Evolutionary conservation across 2,113 vertebrate genomes (phyloP).

Genomic region (Sinocyclocheilus maitianheensis): DNA sequence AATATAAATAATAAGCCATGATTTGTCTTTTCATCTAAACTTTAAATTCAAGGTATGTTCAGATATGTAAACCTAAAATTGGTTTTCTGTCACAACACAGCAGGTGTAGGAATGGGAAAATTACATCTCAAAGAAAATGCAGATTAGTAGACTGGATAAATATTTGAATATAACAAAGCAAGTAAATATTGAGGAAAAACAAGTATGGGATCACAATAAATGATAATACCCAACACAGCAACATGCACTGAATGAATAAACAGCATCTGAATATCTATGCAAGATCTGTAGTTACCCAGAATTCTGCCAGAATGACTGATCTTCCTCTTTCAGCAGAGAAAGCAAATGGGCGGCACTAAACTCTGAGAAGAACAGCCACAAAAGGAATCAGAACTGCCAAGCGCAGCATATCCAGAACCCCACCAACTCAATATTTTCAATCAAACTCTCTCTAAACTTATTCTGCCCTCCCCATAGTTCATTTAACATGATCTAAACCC

Average conservation of each 20-base stretch:
- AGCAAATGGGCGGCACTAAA: constrained; percentile 30
- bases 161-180: constrained; percentile 1
- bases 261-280: neutral
- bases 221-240: neutral
- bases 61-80: constrained; percentile 19
- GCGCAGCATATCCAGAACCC: constrained; percentile 19
- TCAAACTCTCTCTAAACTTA: constrained; percentile 43
- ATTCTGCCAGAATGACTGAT: constrained; percentile 11
- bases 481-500: constrained; percentile 40
- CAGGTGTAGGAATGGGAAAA: constrained; percentile 9
- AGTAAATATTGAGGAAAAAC: constrained; percentile 1
- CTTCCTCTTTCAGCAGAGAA: constrained; percentile 29
- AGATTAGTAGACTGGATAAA: neutral
- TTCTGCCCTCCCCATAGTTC: constrained; percentile 27
- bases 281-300: neutral
- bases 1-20: constrained; percentile 46
- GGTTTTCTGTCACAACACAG: constrained; percentile 19
- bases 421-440: constrained; percentile 54
- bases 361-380: constrained; percentile 8
- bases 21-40: constrained; percentile 7
- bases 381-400: constrained; percentile 8
- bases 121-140: neutral
- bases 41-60: neutral
- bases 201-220: neutral
- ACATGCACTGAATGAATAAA: constrained; percentile 9